Conservation (phyloP, 2,113 vertebrate genomes). For the Fulmarus glacialis region DNA sequence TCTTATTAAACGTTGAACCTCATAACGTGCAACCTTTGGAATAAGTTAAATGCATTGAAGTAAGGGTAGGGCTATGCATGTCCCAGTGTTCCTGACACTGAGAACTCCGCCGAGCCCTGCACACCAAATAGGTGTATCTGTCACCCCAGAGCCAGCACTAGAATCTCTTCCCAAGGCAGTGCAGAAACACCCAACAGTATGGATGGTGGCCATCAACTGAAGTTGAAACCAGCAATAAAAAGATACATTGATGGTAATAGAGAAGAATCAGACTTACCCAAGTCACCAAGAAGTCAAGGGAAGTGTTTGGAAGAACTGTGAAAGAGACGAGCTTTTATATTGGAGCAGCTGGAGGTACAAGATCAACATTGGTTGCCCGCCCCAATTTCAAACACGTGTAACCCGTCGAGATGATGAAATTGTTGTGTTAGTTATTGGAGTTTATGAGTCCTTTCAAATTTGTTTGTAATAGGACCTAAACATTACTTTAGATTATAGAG, state of each 20-base stretch:
- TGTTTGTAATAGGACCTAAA: neutral
- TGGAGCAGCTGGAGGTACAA: neutral
- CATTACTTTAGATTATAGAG: neutral
- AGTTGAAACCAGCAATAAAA: neutral
- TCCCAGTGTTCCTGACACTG: neutral
- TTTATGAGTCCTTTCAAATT: constrained; percentile 13
- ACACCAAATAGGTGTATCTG: fast-evolving
- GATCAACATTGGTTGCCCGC: neutral
- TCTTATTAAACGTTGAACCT: neutral
- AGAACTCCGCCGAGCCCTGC: fast-evolving
- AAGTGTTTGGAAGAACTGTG: neutral
- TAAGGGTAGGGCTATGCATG: neutral
- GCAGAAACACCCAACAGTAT: neutral
- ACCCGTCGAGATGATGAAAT: neutral
- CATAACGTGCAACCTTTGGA: neutral
- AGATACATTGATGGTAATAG: fast-evolving
- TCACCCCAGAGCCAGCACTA: neutral
- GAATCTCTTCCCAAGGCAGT: neutral
- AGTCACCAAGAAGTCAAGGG: neutral
- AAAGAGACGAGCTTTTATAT: constrained; percentile 31
- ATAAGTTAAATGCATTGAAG: neutral
- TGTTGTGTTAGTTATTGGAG: neutral
- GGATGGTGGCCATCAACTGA: neutral
- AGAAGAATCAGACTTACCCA: constrained; percentile 16
- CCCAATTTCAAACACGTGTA: neutral